Evolutionary conservation across 2,113 vertebrate genomes (phyloP).

Genomic region (Hymenochirus boettgeri): DNA sequence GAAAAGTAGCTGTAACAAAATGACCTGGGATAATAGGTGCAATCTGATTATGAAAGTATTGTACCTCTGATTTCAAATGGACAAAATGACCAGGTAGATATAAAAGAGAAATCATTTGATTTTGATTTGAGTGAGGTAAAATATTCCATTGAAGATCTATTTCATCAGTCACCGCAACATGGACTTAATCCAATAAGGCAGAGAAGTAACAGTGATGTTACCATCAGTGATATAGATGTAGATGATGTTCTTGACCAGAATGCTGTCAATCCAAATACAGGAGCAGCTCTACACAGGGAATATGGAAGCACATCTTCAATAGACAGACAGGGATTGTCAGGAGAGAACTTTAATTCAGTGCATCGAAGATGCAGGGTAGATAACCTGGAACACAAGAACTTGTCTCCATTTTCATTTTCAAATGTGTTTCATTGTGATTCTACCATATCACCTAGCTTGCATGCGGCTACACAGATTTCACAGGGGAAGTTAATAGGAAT

Average conservation of each 20-base stretch:
- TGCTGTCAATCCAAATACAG: slow-evolving; percentile 92
- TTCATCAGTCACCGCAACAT: slow-evolving; percentile 79
- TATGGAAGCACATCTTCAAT: slow-evolving; percentile 97
- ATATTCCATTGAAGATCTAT: slow-evolving; percentile 76
- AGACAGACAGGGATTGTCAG: slow-evolving; percentile 84
- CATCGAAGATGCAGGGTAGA: slow-evolving; percentile 82
- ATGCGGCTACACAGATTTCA: slow-evolving; percentile 87
- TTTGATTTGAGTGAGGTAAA: slow-evolving; percentile 73
- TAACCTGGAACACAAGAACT: slow-evolving; percentile 71
- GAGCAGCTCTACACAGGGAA: slow-evolving; percentile 87
- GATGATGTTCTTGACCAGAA: slow-evolving; percentile 88
- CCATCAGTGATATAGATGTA: slow-evolving; percentile 92
- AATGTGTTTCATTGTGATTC: slow-evolving; percentile 80
- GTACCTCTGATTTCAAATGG: slow-evolving; percentile 76
- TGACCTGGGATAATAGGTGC: slow-evolving; percentile 74
- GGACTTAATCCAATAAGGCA: slow-evolving; percentile 89
- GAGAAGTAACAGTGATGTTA: slow-evolving; percentile 93
- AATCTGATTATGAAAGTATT: slow-evolving; percentile 72
- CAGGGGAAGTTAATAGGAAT: slow-evolving; percentile 86
- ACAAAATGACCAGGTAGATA: slow-evolving; percentile 70
- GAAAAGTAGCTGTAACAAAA: slow-evolving; percentile 61
- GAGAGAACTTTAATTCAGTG: slow-evolving; percentile 87
- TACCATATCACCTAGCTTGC: slow-evolving; percentile 81
- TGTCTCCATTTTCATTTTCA: slow-evolving; percentile 73
- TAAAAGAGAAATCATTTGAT: slow-evolving; percentile 68